A percentile compares a stretch with the other conserved stretches of the same genome.
Conservation (phyloP, 2,888 invertebrate genomes). For the Drosophila hawaiiensis region DNA sequence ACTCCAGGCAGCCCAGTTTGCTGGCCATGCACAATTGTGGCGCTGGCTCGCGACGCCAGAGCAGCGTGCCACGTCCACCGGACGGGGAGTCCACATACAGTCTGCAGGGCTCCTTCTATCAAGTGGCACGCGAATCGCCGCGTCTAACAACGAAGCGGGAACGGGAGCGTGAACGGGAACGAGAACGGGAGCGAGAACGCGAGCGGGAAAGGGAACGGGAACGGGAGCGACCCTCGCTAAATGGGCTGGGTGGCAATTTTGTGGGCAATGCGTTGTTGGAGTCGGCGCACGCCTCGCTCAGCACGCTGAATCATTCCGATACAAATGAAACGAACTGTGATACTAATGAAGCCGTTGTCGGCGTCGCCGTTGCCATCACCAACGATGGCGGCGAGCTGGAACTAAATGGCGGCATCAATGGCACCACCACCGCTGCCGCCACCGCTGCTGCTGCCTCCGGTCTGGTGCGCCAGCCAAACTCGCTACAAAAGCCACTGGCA, state of each 20-base stretch:
- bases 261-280: slow-evolving; percentile 74
- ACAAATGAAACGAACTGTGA: slow-evolving; percentile 85
- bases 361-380: slow-evolving; percentile 9
- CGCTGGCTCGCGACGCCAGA: slow-evolving; percentile 88
- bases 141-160: slow-evolving; percentile 83
- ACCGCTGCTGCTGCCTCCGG: slow-evolving; percentile 41
- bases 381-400: slow-evolving; percentile 65
- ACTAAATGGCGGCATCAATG: slow-evolving; percentile 45
- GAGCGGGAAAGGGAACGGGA: slow-evolving; percentile 84
- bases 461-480: slow-evolving; percentile 70
- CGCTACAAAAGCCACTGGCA: slow-evolving; percentile 83
- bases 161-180: slow-evolving; percentile 71
- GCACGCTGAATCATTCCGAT: slow-evolving; percentile 85
- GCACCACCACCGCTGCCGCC: neutral
- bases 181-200: slow-evolving; percentile 73
- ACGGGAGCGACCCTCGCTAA: slow-evolving; percentile 86
- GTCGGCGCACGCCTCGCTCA: slow-evolving; percentile 80
- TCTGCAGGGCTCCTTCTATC: slow-evolving; percentile 86
- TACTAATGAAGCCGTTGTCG: slow-evolving; percentile 64
- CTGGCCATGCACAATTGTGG: slow-evolving; percentile 87
- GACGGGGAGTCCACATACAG: slow-evolving; percentile 87
- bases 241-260: slow-evolving; percentile 84
- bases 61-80: slow-evolving; percentile 87
- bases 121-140: slow-evolving; percentile 84
- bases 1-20: slow-evolving; percentile 91